Evolutionary conservation across 30 jellyfish, hydroid and myxozoan genomes (phyloP), one percentile per base, ranked within the genome.

Genomic region (Aurelia aurita): DNA sequence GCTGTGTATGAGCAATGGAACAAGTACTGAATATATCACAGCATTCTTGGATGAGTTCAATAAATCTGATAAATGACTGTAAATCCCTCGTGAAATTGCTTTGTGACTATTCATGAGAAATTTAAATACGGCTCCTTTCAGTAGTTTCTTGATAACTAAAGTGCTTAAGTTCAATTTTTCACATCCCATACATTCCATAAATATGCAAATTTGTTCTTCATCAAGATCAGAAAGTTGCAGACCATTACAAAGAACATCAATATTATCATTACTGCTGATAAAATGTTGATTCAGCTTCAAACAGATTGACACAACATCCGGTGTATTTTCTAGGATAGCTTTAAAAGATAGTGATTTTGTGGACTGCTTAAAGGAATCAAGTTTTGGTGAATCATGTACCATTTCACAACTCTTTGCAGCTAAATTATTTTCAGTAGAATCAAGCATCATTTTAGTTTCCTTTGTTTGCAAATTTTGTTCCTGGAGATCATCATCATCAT

Each of bases 81-180:
- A 45, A 28, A 77, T 34, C 22, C 32, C 64, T 43, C 88, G 59
- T 1, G 88, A 59, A 16, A 68, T 46, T 59, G 88, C 47, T 63
- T 63, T 77, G 19, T 60, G 39, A 34, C 18, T 1, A 35, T 43
- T 77, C 44, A 58, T 1, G 16, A 77, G 79, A 29, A 31, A 51
- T 21, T 9, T 19, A 1, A 77, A 51, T 0, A 61, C 19, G 35
- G 88, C 34, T 39, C 35, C 57, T 15, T 39, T 16, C 26, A 77
- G 20, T 13, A 77, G 12, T 34, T 26, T 61, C 26, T 29, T n/a
- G 43, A 26, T 77, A 6, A 43, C 1, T 9, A 22, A 11, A 23
- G 88, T 58, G 28, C 58, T 77, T 1, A 77, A 54, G 54, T 32
- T 60, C 13, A 60, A 43, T 9, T 28, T 15, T 2, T 77, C 88